Conservation (phyloP, 2,113 vertebrate species). For the Eonycteris spelaea region DNA sequence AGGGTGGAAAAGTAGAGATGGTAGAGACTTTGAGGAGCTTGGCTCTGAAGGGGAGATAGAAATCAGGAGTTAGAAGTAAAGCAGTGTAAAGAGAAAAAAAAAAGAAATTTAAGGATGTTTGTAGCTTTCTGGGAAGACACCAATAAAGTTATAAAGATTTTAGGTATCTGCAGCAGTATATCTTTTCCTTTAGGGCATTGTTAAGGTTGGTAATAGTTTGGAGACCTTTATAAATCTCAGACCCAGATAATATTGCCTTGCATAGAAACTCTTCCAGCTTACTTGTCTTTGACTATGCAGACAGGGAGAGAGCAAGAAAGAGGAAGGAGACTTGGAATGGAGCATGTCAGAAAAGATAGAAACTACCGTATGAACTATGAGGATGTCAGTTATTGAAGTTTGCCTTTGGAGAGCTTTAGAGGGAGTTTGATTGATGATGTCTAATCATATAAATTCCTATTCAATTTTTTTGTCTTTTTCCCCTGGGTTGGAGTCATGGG, state of each 20-base stretch:
- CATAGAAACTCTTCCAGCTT: background rate
- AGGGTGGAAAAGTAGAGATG: background rate
- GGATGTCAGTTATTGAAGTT: background rate
- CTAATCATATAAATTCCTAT: background rate
- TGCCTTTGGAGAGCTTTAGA: background rate
- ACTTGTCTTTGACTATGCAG: background rate
- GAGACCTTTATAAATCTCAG: background rate
- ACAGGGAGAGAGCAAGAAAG: background rate
- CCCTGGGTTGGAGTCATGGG: background rate
- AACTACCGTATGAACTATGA: background rate
- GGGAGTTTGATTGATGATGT: background rate
- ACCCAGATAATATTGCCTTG: background rate
- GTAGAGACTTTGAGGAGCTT: background rate
- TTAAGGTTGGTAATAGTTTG: conserved; percentile 36
- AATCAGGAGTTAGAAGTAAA: conserved; percentile 4
- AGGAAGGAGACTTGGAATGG: background rate
- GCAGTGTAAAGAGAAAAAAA: background rate
- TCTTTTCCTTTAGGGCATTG: background rate
- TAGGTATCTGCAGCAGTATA: background rate
- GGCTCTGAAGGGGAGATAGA: background rate
- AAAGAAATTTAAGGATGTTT: background rate
- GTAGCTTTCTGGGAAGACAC: background rate
- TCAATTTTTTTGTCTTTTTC: background rate
- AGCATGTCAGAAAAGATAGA: background rate
- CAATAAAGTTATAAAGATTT: background rate